phyloP scores from a whole-genome alignment of 35 echinoderm and acorn worm species.

The Ophioderma brevispina region DNA sequence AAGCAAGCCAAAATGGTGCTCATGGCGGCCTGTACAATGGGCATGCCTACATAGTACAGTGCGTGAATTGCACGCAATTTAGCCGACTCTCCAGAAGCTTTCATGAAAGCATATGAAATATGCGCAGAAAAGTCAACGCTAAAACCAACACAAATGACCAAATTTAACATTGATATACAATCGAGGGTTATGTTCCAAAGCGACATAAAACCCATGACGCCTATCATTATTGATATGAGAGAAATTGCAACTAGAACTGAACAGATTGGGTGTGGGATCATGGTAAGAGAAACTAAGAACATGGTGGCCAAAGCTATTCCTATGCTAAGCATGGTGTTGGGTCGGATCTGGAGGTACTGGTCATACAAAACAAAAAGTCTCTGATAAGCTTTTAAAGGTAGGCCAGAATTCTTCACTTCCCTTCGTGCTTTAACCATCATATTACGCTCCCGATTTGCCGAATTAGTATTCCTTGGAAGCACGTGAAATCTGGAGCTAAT shows the following conservation, averaged over 20 bases:
- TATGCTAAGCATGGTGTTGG: conserved; percentile 66
- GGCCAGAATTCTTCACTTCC: conserved; percentile 10
- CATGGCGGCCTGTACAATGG: conserved; percentile 53
- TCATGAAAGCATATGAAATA: conserved; percentile 70
- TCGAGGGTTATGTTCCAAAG: conserved; percentile 61
- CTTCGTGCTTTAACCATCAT: conserved; percentile 40
- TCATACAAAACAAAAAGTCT: conserved; percentile 69
- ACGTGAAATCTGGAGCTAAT: conserved; percentile 52
- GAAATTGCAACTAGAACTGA: conserved; percentile 62
- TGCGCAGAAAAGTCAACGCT: conserved; percentile 86
- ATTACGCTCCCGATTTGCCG: background rate
- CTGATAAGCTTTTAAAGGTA: conserved; percentile 31
- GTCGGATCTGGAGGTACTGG: conserved; percentile 48
- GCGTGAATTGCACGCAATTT: conserved; percentile 52
- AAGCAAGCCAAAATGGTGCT: conserved; percentile 54
- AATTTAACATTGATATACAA: conserved; percentile 54
- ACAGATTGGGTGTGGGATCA: conserved; percentile 80
- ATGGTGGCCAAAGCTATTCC: conserved; percentile 56
- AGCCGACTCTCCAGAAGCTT: background rate
- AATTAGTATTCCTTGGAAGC: background rate
- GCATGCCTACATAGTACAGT: conserved; percentile 55
- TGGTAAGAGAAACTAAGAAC: conserved; percentile 62
- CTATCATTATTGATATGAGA: conserved; percentile 49
- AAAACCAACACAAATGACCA: conserved; percentile 71
- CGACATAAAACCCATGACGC: conserved; percentile 70